A percentile compares a stretch with the other conserved stretches of the same genome.
Conservation (phyloP, 2,113 vertebrate species). For the Ictalurus punctatus region DNA sequence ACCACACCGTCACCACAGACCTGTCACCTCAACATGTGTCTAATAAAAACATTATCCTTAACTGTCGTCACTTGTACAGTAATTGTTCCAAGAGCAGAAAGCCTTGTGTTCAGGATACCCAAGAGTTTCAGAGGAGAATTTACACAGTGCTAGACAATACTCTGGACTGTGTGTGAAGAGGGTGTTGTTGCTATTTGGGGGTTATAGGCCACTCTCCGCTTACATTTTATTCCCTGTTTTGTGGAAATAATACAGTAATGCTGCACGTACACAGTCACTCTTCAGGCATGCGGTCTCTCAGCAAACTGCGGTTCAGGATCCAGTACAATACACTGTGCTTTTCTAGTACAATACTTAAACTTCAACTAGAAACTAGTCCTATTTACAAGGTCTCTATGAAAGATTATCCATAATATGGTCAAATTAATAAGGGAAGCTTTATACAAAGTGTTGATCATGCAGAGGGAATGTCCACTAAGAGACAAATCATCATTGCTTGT, state of each 20-base stretch:
- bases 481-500: not conserved
- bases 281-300: slow-evolving; percentile 32
- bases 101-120: not conserved
- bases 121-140: not conserved
- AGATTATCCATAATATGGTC: not conserved
- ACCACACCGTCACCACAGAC: slow-evolving; percentile 37
- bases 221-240: slow-evolving; percentile 53
- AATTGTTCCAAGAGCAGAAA: not conserved
- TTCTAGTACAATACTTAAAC: not conserved
- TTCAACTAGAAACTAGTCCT: not conserved
- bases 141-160: not conserved
- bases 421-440: not conserved
- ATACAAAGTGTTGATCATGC: not conserved
- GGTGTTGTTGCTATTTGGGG: not conserved
- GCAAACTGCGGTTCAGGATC: slow-evolving; percentile 9
- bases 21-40: slow-evolving; percentile 50
- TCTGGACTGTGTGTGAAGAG: not conserved
- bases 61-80: not conserved
- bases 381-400: not conserved
- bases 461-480: not conserved
- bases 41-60: slow-evolving; percentile 28
- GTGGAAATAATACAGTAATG: slow-evolving; percentile 54
- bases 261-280: slow-evolving; percentile 27
- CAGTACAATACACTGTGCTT: not conserved
- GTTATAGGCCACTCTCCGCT: slow-evolving; percentile 27